Evolutionary conservation across 2,113 vertebrate species (phyloP).

Genomic region (Tursiops truncatus): DNA sequence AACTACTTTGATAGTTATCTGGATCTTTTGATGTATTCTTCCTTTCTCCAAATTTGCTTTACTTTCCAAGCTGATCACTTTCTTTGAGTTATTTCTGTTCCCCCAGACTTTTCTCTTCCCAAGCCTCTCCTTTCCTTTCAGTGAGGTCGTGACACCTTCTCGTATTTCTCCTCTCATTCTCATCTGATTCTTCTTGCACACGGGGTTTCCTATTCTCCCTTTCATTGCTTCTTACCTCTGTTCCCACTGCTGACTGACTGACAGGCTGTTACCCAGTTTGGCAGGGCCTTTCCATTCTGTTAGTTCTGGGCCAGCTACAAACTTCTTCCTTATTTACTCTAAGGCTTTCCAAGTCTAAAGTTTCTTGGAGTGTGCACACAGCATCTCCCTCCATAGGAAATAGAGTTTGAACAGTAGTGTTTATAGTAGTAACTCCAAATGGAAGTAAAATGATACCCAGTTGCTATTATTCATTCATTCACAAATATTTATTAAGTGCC

Average conservation of each 20-base stretch:
- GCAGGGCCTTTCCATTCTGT: not conserved
- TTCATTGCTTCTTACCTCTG: not conserved
- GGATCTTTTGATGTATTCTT: conserved; percentile 21
- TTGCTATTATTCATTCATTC: conserved; percentile 50
- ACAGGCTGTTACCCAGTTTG: not conserved
- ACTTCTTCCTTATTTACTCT: conserved; percentile 23
- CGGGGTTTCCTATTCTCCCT: not conserved
- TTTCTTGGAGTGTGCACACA: not conserved
- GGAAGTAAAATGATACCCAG: conserved; percentile 12
- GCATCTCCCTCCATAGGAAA: not conserved
- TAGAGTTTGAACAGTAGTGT: not conserved
- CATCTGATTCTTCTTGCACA: not conserved
- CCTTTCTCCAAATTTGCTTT: not conserved
- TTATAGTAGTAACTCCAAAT: conserved; percentile 25
- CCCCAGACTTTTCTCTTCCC: not conserved
- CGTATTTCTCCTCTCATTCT: not conserved
- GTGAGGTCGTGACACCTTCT: not conserved
- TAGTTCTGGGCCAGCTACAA: conserved; percentile 47
- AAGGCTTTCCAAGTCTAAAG: conserved; percentile 37
- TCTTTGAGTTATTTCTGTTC: not conserved
- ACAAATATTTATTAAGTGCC: conserved; percentile 20
- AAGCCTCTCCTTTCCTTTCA: not conserved
- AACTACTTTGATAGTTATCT: not conserved
- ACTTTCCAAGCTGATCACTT: not conserved
- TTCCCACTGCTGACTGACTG: not conserved